Evolutionary conservation across 2,888 invertebrate species (phyloP).

Genomic region (Ornithoptera alexandrae): DNA sequence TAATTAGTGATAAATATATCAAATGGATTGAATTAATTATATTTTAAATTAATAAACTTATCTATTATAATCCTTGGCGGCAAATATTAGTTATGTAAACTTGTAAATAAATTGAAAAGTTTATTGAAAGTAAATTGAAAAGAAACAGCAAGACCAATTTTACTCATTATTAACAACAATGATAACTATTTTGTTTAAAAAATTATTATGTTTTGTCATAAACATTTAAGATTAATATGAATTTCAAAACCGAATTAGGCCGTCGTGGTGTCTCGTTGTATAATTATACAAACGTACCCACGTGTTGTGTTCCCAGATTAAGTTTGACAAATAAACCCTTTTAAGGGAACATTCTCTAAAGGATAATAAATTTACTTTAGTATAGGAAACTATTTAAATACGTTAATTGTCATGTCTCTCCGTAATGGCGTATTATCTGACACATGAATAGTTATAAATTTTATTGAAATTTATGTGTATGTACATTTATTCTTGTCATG

Average conservation of each 20-base stretch:
- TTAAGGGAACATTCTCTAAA: neutral
- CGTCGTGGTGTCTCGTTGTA: neutral
- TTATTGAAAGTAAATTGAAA: too few species aligned
- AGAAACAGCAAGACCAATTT: too few species aligned
- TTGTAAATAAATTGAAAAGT: too few species aligned
- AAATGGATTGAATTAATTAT: too few species aligned
- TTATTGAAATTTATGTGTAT: neutral
- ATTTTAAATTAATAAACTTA: too few species aligned
- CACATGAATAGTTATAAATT: neutral
- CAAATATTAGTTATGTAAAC: too few species aligned
- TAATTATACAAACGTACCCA: constrained; percentile 1
- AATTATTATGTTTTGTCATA: neutral
- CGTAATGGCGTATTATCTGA: neutral
- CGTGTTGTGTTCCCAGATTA: constrained; percentile 4
- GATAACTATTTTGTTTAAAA: too few species aligned
- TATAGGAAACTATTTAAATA: neutral
- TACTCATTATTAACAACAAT: too few species aligned
- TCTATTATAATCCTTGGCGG: too few species aligned
- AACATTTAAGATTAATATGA: neutral
- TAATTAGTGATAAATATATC: too few species aligned
- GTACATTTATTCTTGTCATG: neutral
- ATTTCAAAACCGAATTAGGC: neutral
- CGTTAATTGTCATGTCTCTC: neutral
- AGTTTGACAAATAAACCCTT: constrained; percentile 5
- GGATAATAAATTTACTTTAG: constrained; percentile 1